A percentile compares a stretch with the other conserved stretches of the same genome.
These are phyloP conservation scores for Sesamia nonagrioides DNA, from an alignment of 1,140 invertebrate genomes.

Conservation along the genomic window DNA sequence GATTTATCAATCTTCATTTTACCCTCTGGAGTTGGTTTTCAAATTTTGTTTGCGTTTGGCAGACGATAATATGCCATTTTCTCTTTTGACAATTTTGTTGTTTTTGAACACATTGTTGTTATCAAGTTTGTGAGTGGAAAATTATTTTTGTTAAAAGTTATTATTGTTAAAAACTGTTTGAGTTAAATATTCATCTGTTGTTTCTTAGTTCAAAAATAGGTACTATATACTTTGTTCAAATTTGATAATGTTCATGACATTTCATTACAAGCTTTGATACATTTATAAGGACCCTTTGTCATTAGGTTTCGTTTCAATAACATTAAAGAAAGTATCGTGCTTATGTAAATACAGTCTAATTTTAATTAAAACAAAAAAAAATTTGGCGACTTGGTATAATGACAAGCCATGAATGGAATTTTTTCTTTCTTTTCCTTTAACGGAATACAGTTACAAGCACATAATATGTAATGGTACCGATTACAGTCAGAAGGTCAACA, in stretches of 20 bases:
- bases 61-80: slow-evolving; percentile 13
- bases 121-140: neutral
- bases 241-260: neutral
- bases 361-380: no score
- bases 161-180: no score
- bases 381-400: neutral
- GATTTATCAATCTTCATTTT: slow-evolving; percentile 44
- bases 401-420: neutral
- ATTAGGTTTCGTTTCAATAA: no score
- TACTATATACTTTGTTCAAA: neutral
- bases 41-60: slow-evolving; percentile 27
- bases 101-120: neutral
- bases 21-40: slow-evolving; percentile 13
- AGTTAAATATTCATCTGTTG: no score
- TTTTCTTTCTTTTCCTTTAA: neutral
- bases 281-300: neutral
- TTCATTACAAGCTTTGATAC: neutral
- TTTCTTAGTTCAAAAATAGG: no score
- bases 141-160: no score
- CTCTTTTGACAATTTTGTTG: slow-evolving; percentile 1
- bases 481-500: slow-evolving; percentile 6
- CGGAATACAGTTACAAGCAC: neutral
- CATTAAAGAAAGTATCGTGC: no score
- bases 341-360: neutral
- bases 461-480: neutral